These are phyloP conservation scores for Lucinisca nassula DNA, from an alignment of 2,888 invertebrate genomes.

Conservation along the genomic window DNA sequence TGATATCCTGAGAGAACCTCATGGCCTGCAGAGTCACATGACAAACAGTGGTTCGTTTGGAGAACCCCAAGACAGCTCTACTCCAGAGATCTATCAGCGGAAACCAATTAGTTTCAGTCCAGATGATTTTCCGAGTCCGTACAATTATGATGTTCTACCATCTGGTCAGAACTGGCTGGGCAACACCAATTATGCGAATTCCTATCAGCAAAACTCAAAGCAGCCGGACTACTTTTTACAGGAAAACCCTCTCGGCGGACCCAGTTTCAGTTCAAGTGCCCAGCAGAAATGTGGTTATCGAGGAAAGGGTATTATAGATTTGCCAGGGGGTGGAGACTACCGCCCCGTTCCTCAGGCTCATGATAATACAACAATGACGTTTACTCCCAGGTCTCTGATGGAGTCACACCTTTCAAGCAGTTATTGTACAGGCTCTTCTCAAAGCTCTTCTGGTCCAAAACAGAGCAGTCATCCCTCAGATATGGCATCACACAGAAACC, in stretches of 20 bases:
- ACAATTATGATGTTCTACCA: not conserved
- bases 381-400: conserved; percentile 51
- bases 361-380: conserved; percentile 54
- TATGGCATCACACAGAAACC: not conserved
- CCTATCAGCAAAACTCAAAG: not conserved
- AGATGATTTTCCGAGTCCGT: not conserved
- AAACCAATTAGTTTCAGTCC: conserved; percentile 4
- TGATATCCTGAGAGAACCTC: not conserved
- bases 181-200: not conserved
- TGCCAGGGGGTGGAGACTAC: not conserved
- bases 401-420: conserved; percentile 36
- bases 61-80: conserved; percentile 24
- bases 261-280: not conserved
- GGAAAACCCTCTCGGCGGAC: not conserved
- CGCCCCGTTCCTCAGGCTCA: not conserved
- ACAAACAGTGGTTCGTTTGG: not conserved
- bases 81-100: conserved; percentile 14
- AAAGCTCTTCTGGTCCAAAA: not conserved
- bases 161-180: not conserved
- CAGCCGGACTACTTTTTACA: not conserved
- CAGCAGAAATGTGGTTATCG: not conserved
- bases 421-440: not conserved
- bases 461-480: not conserved
- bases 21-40: not conserved
- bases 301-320: not conserved